phyloP scores from a whole-genome alignment of 2,797 vertebrate species.

The Falco naumanni region DNA sequence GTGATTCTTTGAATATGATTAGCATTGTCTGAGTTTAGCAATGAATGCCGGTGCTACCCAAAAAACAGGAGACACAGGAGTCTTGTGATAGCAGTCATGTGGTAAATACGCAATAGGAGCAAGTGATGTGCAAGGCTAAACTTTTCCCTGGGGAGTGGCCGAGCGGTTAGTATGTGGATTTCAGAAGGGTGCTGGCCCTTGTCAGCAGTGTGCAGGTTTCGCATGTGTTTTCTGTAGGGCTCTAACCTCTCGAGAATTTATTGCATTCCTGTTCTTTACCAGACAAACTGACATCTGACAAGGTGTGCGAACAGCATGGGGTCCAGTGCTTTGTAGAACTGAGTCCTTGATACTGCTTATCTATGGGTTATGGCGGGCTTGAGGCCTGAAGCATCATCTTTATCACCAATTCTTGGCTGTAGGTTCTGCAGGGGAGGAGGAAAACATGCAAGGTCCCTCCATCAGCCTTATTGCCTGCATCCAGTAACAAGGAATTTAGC shows the following conservation, averaged over 20 bases:
- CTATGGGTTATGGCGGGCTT: background rate
- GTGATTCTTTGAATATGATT: constrained; percentile 64
- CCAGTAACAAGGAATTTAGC: background rate
- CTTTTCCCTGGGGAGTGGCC: background rate
- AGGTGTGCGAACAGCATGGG: background rate
- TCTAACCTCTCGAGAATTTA: background rate
- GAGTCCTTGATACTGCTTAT: background rate
- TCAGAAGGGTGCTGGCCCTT: background rate
- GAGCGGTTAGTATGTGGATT: background rate
- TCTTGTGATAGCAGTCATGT: background rate
- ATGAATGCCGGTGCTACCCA: background rate
- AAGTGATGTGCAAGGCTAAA: background rate
- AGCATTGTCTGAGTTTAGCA: constrained; percentile 7
- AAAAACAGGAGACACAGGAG: background rate
- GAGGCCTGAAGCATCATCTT: background rate
- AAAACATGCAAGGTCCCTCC: background rate
- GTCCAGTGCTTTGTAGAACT: background rate
- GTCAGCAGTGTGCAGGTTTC: background rate
- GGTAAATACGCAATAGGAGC: background rate
- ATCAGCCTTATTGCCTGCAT: background rate
- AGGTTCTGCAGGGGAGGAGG: background rate
- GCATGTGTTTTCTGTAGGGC: background rate
- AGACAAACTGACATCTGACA: background rate
- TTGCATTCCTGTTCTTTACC: background rate
- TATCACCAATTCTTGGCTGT: background rate